Base-by-base conservation (phyloP, 30 jellyfish, hydroid and myxozoan genomes). In the Mastigias papua region DNA sequence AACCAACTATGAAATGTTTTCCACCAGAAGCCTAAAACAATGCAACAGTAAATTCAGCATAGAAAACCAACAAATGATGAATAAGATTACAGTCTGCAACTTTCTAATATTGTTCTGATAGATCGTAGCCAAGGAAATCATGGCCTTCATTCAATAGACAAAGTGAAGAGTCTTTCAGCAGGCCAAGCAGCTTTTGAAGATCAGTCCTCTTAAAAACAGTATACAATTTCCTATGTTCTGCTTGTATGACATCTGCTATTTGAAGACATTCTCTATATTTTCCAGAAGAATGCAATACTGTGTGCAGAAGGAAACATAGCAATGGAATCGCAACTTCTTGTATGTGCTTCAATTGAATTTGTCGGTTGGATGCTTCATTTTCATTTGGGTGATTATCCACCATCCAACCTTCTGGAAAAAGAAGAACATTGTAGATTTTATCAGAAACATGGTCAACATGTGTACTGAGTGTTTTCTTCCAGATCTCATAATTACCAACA, bases 341-440 rank as follows among this genome's bases (percentile, higher is more conserved):
- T 30, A 93, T 46, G 21, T 82, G 88, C 27, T 48, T 58, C 91
- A 93, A 31, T 34, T 87, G 97, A 57, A 81, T 78, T n/a, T n/a
- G 37, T 13, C 97, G 91, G 9, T 83, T 66, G 20, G 67, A 81
- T 7, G 62, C 31, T 0, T 28, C 89, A 51, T 19, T 51, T 13
- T 57, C 79, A 23, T 69, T 68, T 27, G 60, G 48, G 37, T 69
- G 49, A 71, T 50, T 67, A 69, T 93, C 96, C 20, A 89, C 92
- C 97, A 93, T 82, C 98, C 98, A 93, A 9, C 98, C 97, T 80
- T 94, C 96, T 17, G 98, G 98, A 30, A 88, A 93, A 16, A 93
- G 80, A 69, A 93, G 80, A 35, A 93, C 97, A 80, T 93, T 93
- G 84, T 93, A 93, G 16, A 93, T 73, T 67, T 87, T 70, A 17